Conservation (phyloP, 1,140 invertebrate species). For the Pogonus chalceus region DNA sequence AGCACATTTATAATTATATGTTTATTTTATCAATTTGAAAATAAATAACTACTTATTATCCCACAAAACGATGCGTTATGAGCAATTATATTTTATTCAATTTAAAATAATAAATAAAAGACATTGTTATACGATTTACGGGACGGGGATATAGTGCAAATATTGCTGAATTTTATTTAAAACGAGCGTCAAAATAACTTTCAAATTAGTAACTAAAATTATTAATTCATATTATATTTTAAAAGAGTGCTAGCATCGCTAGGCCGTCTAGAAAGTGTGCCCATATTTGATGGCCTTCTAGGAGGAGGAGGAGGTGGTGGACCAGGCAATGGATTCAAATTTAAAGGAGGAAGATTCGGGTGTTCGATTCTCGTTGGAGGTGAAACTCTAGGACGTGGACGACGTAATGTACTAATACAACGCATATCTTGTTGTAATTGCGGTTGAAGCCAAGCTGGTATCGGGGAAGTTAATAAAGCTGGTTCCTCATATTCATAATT, state of each 20-base stretch:
- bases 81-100: too few species aligned
- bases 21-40: too few species aligned
- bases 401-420: slow-evolving; percentile 20
- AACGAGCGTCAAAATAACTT: too few species aligned
- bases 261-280: not conserved
- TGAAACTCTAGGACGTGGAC: slow-evolving; percentile 47
- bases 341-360: slow-evolving; percentile 64
- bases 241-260: not conserved
- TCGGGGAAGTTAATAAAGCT: slow-evolving; percentile 45
- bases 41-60: too few species aligned
- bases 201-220: too few species aligned
- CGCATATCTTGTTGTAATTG: slow-evolving; percentile 27
- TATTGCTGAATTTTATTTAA: too few species aligned
- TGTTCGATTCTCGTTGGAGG: slow-evolving; percentile 70
- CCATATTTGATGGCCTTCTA: not conserved
- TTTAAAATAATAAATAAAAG: too few species aligned
- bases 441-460: slow-evolving; percentile 8
- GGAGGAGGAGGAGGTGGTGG: not conserved
- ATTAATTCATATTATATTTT: not conserved
- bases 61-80: too few species aligned
- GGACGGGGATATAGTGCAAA: not conserved
- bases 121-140: too few species aligned
- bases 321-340: slow-evolving; percentile 47
- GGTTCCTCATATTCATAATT: slow-evolving; percentile 62
- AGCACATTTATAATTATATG: too few species aligned